Conservation (phyloP, 1,140 invertebrate genomes). For the Leptinotarsa texana region DNA sequence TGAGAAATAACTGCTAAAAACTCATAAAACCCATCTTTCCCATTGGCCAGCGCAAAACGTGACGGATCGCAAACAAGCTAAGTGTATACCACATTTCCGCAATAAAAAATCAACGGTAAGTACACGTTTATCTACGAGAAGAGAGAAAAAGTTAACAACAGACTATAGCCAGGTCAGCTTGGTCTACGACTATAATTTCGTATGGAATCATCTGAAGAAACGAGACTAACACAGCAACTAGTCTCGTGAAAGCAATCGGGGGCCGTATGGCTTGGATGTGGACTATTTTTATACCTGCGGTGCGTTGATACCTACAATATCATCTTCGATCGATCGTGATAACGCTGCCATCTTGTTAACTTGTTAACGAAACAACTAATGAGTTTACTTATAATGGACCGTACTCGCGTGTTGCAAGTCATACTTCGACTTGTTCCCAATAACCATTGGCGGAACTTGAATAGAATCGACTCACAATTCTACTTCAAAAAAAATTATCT, state of each 20-base stretch:
- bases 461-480: too few species aligned
- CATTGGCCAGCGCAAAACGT: neutral
- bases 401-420: slow-evolving; percentile 50
- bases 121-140: slow-evolving; percentile 32
- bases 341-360: slow-evolving; percentile 55
- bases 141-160: slow-evolving; percentile 47
- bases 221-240: slow-evolving; percentile 21
- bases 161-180: slow-evolving; percentile 21
- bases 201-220: slow-evolving; percentile 44
- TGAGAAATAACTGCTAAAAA: too few species aligned
- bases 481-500: too few species aligned
- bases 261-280: slow-evolving; percentile 24
- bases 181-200: slow-evolving; percentile 49
- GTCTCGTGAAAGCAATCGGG: slow-evolving; percentile 27
- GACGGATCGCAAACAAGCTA: slow-evolving; percentile 18
- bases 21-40: neutral
- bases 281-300: slow-evolving; percentile 38
- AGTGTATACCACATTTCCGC: slow-evolving; percentile 33
- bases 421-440: slow-evolving; percentile 46
- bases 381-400: slow-evolving; percentile 52
- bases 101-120: slow-evolving; percentile 43
- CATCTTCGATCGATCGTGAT: slow-evolving; percentile 50
- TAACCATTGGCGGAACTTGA: neutral
- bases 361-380: slow-evolving; percentile 56
- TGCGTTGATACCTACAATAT: slow-evolving; percentile 51